Evolutionary conservation across 2,888 invertebrate genomes (phyloP).

Genomic region (Pherbina coryleti): DNA sequence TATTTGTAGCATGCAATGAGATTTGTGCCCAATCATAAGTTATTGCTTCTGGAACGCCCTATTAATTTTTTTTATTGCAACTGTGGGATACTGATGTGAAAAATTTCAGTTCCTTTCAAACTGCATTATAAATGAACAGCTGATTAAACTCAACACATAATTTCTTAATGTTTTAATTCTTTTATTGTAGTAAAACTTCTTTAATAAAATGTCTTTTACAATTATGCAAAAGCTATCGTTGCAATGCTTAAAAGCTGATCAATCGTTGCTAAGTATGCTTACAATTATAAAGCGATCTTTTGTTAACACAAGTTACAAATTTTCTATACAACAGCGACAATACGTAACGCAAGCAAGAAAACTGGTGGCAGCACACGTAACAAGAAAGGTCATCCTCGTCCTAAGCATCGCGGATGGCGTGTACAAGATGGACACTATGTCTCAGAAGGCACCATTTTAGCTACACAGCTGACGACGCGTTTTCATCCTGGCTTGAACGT

Average conservation of each 20-base stretch:
- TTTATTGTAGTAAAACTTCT: neutral
- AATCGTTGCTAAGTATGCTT: constrained; percentile 60
- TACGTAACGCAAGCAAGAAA: constrained; percentile 80
- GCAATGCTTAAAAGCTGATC: constrained; percentile 60
- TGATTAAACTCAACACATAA: neutral
- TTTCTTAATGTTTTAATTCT: neutral
- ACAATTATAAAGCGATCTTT: neutral
- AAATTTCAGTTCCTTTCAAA: neutral
- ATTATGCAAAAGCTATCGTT: constrained; percentile 64
- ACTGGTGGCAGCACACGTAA: constrained; percentile 80
- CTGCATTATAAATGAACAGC: neutral
- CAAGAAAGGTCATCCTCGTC: constrained; percentile 75
- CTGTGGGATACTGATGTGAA: neutral
- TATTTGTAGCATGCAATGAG: no score
- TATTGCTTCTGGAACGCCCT: no score
- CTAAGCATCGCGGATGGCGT: constrained; percentile 84
- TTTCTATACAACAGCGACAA: constrained; percentile 50
- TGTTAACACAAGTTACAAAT: neutral
- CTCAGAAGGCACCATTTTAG: constrained; percentile 77
- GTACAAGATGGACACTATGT: constrained; percentile 80
- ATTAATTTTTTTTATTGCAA: neutral
- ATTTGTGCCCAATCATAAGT: no score
- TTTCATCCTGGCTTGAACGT: constrained; percentile 88
- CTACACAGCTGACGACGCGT: constrained; percentile 76
- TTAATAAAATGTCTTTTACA: constrained; percentile 59